A percentile compares a stretch with the other conserved stretches of the same genome.
Conservation (phyloP, 2,888 invertebrate species). For the Tenthredo notha region DNA sequence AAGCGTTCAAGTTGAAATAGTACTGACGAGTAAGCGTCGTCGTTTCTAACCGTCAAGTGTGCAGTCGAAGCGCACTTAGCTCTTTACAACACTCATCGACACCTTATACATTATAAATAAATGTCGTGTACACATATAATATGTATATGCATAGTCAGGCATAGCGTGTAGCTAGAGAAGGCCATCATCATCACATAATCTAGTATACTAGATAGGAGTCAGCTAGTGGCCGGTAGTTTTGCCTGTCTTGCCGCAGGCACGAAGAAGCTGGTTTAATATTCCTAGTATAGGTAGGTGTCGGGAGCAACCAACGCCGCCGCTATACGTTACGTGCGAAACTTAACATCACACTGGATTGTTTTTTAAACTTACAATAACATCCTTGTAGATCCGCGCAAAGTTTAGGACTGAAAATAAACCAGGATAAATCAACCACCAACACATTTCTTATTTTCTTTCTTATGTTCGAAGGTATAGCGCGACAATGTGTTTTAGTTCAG, state of each 20-base stretch:
- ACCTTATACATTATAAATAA: not conserved
- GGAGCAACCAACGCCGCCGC: not conserved
- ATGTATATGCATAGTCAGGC: not conserved
- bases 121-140: not conserved
- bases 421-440: not conserved
- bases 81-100: not conserved
- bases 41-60: not conserved
- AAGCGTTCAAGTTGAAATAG: constrained; percentile 48
- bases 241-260: constrained; percentile 10
- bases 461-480: not conserved
- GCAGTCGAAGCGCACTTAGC: not conserved
- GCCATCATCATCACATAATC: constrained; percentile 7
- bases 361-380: constrained; percentile 29
- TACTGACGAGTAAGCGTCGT: not conserved
- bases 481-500: not conserved
- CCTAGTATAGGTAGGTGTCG: not conserved
- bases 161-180: not conserved
- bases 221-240: constrained; percentile 17
- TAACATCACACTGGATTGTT: constrained; percentile 5
- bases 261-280: constrained; percentile 10
- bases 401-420: constrained; percentile 15
- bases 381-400: not conserved
- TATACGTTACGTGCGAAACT: constrained; percentile 15
- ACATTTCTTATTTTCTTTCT: not conserved
- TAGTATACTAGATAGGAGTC: not conserved